Evolutionary conservation across 2,888 invertebrate genomes (phyloP), one percentile per base, ranked within the genome.

Genomic region (Xanthia togata): DNA sequence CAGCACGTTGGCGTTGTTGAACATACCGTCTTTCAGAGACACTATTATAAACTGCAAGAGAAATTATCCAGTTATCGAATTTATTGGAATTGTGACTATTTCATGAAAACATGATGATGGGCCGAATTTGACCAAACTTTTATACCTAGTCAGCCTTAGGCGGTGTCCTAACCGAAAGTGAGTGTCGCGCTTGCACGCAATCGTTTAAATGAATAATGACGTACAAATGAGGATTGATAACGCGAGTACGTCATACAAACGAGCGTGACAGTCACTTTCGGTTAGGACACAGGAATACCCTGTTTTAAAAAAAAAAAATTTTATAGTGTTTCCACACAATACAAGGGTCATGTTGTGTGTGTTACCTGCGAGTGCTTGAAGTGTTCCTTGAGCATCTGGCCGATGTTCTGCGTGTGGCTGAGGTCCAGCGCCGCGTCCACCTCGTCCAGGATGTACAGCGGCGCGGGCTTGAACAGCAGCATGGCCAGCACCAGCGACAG

Each of bases 21-120:
- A 99, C 99, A 99, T 99, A 47, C 99, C 99, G 94, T 99, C 99
- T 93, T 99, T 99, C 65, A 99, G 97, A 0, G 99, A 99, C 1
- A 99, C 99, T 83, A 99, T 98, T 88, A 99, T 98, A 95, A 99
- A 99, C 98, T 99, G 98, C 11, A 97, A 97, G 79, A 91, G 3
- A 83, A 53, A 50, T 35, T 14, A 26, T 17, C 4, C 0, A 20
- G 20, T 20, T 74, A 35, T 0, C 14, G 3, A 17, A 53, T 53
- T 50, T 50, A 38, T 67, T 35, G 35, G 11, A 68, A 38, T 38
- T 26, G 6, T 47, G 3, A 57, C 6, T 44, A 31, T 38, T 31
- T 38, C 3, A 44, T n/a, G 6, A 20, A 44, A 35, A 70, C 5
- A n/a, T 14, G 2, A 44, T 11, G 38, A 11, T 5, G 26, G 47